Evolutionary conservation across 2,888 invertebrate genomes (phyloP).

Genomic region (Synanthedon formicaeformis): DNA sequence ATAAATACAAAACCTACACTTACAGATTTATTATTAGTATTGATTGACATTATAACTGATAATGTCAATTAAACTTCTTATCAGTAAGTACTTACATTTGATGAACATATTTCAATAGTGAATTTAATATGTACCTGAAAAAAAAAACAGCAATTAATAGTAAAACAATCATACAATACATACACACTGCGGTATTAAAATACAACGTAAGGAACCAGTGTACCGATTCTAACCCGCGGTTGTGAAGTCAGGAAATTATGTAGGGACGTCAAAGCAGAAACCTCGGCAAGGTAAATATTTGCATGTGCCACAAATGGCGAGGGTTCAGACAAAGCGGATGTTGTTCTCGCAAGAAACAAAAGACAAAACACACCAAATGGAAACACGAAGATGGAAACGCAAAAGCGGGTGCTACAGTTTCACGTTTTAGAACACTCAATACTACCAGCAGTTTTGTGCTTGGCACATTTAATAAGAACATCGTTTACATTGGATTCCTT

Average conservation of each 20-base stretch:
- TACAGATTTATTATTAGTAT: no score
- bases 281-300: constrained; percentile 48
- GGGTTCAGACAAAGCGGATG: constrained; percentile 43
- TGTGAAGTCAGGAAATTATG: constrained; percentile 37
- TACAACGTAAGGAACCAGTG: background rate
- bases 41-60: no score
- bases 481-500: no score
- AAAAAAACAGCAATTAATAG: no score
- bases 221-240: constrained; percentile 7
- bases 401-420: constrained; percentile 12
- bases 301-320: constrained; percentile 38
- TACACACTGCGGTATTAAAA: background rate
- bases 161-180: no score
- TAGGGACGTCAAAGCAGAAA: constrained; percentile 36
- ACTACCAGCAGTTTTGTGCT: background rate
- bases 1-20: no score
- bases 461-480: background rate
- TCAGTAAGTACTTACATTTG: no score
- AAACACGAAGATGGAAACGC: constrained; percentile 26
- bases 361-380: constrained; percentile 45
- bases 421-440: constrained; percentile 11
- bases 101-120: no score
- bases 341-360: constrained; percentile 46
- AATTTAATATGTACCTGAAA: no score
- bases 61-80: no score